Percentiles rank a stretch among this genome's conserved stretches.
These are phyloP conservation scores for Acanthopagrus latus DNA, from an alignment of 2,797 vertebrate species.

Conservation along the genomic window DNA sequence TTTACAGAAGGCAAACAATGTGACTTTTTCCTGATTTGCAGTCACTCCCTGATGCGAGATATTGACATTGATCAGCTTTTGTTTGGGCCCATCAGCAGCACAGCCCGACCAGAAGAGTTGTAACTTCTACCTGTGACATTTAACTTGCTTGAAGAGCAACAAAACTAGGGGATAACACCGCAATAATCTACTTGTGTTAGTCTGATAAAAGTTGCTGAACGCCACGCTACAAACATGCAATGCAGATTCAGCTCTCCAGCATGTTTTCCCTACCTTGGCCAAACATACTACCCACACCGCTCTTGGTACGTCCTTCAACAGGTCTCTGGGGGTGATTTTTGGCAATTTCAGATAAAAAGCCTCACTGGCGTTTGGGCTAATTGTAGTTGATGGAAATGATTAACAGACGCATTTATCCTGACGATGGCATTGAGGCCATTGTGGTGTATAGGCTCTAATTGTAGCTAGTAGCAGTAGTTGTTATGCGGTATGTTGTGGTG, in stretches of 20 bases:
- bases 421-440: slow-evolving; percentile 65
- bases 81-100: too few species aligned
- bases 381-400: slow-evolving; percentile 78
- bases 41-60: too few species aligned
- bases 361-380: slow-evolving; percentile 61
- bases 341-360: slow-evolving; percentile 72
- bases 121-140: too few species aligned
- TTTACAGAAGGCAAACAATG: too few species aligned
- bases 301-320: slow-evolving; percentile 25
- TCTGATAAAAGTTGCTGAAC: background rate
- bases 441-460: slow-evolving; percentile 77
- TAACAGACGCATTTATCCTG: slow-evolving; percentile 71
- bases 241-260: too few species aligned
- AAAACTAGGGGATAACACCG: too few species aligned
- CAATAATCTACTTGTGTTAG: background rate
- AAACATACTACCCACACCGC: background rate
- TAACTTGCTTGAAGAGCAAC: too few species aligned
- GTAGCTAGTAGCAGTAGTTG: slow-evolving; percentile 79
- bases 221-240: background rate
- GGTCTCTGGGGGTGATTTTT: slow-evolving; percentile 62
- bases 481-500: slow-evolving; percentile 78
- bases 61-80: too few species aligned
- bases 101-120: too few species aligned
- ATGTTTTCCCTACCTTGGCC: too few species aligned
- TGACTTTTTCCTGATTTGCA: background rate